A percentile compares a stretch with the other conserved stretches of the same genome.
Conservation (phyloP, 2,888 invertebrate species). For the Ctena decussata region DNA sequence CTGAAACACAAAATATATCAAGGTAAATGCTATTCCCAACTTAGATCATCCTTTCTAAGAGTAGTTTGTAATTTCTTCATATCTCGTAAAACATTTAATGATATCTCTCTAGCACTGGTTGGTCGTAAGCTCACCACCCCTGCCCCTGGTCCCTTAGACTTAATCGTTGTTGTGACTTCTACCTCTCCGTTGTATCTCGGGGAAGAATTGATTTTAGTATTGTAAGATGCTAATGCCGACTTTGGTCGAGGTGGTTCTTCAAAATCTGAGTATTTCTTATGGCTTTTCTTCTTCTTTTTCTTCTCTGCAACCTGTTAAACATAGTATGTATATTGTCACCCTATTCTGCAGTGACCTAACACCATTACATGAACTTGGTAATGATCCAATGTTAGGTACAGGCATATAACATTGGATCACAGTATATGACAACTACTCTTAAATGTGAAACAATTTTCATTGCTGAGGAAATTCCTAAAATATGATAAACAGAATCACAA, state of each 20-base stretch:
- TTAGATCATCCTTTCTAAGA: constrained; percentile 84
- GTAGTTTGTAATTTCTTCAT: constrained; percentile 85
- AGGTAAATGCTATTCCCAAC: constrained; percentile 80
- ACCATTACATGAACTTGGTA: no score
- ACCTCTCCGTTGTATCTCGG: constrained; percentile 71
- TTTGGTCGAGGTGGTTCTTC: constrained; percentile 54
- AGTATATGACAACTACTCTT: no score
- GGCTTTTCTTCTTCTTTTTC: constrained; percentile 72
- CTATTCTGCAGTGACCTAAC: no score
- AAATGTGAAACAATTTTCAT: no score
- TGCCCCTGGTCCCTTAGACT: constrained; percentile 65
- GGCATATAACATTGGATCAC: no score
- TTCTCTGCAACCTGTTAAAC: constrained; percentile 67
- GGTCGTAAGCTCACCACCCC: constrained; percentile 66
- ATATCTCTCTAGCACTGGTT: constrained; percentile 67
- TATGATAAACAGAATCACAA: no score
- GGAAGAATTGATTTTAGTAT: constrained; percentile 37
- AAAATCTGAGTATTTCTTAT: constrained; percentile 37
- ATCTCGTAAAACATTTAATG: constrained; percentile 82
- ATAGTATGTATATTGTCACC: no score
- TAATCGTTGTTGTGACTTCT: constrained; percentile 78
- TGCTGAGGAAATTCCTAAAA: no score
- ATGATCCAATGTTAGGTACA: no score
- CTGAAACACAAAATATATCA: no score
- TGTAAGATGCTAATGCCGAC: constrained; percentile 41